Conservation (phyloP, 2,888 invertebrate genomes). For the Polymixis flavicincta region DNA sequence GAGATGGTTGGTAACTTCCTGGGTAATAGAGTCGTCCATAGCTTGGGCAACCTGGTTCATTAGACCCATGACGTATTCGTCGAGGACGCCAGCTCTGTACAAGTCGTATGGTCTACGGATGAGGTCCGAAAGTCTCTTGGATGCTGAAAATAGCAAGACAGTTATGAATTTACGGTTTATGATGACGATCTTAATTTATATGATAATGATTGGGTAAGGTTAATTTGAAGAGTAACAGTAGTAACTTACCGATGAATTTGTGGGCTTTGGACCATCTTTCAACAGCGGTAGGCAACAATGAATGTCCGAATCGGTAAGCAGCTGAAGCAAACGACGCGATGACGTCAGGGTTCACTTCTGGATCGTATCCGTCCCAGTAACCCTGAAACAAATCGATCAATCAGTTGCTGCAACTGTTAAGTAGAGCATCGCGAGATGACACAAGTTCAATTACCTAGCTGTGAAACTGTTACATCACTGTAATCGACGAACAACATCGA, state of each 20-base stretch:
- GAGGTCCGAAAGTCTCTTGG: constrained; percentile 96
- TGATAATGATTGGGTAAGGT: background rate
- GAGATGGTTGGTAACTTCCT: constrained; percentile 97
- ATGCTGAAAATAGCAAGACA: constrained; percentile 90
- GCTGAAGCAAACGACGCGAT: constrained; percentile 97
- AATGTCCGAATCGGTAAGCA: constrained; percentile 98
- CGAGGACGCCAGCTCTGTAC: constrained; percentile 96
- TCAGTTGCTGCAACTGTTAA: constrained; percentile 39
- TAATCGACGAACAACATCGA: constrained; percentile 28
- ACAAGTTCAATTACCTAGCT: constrained; percentile 46
- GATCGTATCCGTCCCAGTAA: constrained; percentile 96
- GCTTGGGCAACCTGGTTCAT: constrained; percentile 98
- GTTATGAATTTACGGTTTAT: background rate
- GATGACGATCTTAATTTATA: background rate
- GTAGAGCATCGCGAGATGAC: constrained; percentile 42
- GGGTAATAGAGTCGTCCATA: constrained; percentile 98
- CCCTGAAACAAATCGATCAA: constrained; percentile 86
- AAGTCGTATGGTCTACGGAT: constrained; percentile 97
- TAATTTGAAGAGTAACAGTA: background rate
- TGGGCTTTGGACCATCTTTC: constrained; percentile 98
- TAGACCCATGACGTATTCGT: constrained; percentile 97
- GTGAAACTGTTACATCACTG: constrained; percentile 52
- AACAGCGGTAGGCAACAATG: constrained; percentile 96
- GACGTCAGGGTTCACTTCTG: constrained; percentile 96
- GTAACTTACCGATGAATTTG: constrained; percentile 95